Evolutionary conservation across 2,888 invertebrate species (phyloP).

Genomic region (Aproaerema taeniolella): DNA sequence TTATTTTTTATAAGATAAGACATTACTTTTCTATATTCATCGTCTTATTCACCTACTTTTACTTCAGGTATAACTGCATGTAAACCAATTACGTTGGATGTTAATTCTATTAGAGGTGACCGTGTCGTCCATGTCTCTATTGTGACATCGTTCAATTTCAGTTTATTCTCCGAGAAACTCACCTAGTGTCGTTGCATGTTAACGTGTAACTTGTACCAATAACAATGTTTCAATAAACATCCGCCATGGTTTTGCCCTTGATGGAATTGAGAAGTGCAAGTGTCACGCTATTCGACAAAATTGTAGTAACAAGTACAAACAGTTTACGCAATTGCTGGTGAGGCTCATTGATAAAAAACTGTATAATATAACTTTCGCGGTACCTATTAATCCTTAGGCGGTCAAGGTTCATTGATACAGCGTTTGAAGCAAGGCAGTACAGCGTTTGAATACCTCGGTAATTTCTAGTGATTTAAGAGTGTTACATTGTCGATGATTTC

Average conservation of each 20-base stretch:
- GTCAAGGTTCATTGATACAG: too few relatives aligned
- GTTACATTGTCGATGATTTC: too few relatives aligned
- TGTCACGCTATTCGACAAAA: constrained; percentile 26
- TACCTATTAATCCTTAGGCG: too few relatives aligned
- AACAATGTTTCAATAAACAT: not conserved
- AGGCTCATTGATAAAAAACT: constrained; percentile 23
- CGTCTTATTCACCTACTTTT: too few relatives aligned
- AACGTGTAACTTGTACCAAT: not conserved
- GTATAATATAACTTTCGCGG: too few relatives aligned
- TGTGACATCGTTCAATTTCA: constrained; percentile 26
- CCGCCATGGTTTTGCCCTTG: constrained; percentile 16
- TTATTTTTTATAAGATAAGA: too few relatives aligned
- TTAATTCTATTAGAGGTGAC: constrained; percentile 53
- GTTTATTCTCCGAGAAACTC: constrained; percentile 14
- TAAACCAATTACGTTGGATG: constrained; percentile 51
- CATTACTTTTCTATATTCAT: too few relatives aligned
- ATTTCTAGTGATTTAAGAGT: constrained; percentile 15
- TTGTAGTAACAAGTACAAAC: constrained; percentile 23
- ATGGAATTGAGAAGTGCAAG: constrained; percentile 36
- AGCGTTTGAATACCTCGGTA: constrained; percentile 11
- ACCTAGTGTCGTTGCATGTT: not conserved
- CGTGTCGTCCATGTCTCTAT: constrained; percentile 28
- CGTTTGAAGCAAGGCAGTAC: too few relatives aligned
- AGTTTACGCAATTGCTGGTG: constrained; percentile 40
- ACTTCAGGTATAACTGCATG: too few relatives aligned